A percentile compares a stretch with the other conserved stretches of the same genome.
phyloP scores from a whole-genome alignment of 1,140 invertebrate genomes.

The Eufriesea mexicana region DNA sequence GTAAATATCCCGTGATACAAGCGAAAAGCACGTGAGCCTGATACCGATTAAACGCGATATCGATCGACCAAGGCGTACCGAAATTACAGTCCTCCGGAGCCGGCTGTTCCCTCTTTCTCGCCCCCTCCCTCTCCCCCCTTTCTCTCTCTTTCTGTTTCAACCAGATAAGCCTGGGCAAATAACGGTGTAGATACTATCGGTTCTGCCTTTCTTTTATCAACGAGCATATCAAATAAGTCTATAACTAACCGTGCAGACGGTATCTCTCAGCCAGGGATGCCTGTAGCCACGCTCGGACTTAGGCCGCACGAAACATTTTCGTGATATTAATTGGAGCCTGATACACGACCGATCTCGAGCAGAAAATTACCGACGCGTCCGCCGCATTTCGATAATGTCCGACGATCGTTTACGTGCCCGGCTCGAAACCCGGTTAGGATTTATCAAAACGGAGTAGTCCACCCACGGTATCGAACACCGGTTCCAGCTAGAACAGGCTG shows the following conservation, averaged over 20 bases:
- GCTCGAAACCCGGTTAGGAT: neutral
- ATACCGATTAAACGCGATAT: conserved; percentile 70
- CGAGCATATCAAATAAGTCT: conserved; percentile 68
- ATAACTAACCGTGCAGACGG: conserved; percentile 59
- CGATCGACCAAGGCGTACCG: conserved; percentile 54
- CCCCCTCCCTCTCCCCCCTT: neutral
- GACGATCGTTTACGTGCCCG: neutral
- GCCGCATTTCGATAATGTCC: neutral
- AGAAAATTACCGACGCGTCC: conserved; percentile 25
- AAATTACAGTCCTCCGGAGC: conserved; percentile 63
- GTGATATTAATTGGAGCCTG: conserved; percentile 52
- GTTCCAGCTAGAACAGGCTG: too few species aligned
- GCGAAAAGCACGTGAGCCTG: conserved; percentile 49
- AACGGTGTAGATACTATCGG: conserved; percentile 68
- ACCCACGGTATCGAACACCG: neutral
- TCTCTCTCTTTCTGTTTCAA: conserved; percentile 33
- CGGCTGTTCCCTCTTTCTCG: neutral
- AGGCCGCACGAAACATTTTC: conserved; percentile 60
- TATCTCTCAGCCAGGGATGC: conserved; percentile 43
- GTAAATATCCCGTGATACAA: conserved; percentile 65
- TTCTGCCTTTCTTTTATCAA: conserved; percentile 64
- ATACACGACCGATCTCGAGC: neutral
- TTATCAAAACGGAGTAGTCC: neutral
- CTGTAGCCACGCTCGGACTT: conserved; percentile 10
- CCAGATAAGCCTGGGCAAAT: conserved; percentile 66